Percentiles rank a stretch among this genome's conserved stretches.
Conservation (phyloP, 2,797 vertebrate species). For the Parauchenoglanis ngamensis region DNA sequence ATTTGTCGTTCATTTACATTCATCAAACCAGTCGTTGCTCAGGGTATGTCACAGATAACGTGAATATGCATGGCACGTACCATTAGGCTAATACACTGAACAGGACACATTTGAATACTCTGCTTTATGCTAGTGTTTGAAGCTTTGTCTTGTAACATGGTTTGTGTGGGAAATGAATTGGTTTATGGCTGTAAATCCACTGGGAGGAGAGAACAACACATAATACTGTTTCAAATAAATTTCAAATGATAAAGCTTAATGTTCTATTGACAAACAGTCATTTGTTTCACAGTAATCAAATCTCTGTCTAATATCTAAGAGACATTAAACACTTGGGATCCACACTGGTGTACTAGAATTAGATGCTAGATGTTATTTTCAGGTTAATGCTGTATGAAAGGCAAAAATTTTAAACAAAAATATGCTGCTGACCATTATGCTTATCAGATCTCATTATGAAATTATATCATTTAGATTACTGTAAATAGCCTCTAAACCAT, state of each 20-base stretch:
- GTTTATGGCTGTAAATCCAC: conserved; percentile 29
- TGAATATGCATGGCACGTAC: conserved; percentile 48
- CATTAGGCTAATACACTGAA: conserved; percentile 37
- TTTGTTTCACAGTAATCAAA: conserved; percentile 6
- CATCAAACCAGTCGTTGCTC: conserved; percentile 44
- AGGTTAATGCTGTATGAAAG: conserved; percentile 49
- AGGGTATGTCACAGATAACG: conserved; percentile 42
- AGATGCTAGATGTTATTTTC: conserved; percentile 37
- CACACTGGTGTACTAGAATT: conserved; percentile 12
- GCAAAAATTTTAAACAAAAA: conserved; percentile 41
- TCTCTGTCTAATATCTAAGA: not conserved
- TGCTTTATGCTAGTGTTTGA: not conserved
- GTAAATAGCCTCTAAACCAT: conserved; percentile 56
- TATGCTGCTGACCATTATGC: conserved; percentile 48
- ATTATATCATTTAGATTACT: conserved; percentile 58
- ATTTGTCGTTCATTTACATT: conserved; percentile 52
- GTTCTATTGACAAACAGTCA: conserved; percentile 9
- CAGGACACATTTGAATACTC: not conserved
- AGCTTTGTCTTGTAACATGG: conserved; percentile 26
- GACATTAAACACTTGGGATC: conserved; percentile 12
- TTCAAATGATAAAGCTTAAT: not conserved
- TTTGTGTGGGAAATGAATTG: conserved; percentile 16
- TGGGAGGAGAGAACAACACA: not conserved
- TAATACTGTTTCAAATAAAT: conserved; percentile 1
- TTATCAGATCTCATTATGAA: conserved; percentile 55